Conservation (phyloP, 2,113 vertebrate genomes). For the Puntigrus tetrazona region DNA sequence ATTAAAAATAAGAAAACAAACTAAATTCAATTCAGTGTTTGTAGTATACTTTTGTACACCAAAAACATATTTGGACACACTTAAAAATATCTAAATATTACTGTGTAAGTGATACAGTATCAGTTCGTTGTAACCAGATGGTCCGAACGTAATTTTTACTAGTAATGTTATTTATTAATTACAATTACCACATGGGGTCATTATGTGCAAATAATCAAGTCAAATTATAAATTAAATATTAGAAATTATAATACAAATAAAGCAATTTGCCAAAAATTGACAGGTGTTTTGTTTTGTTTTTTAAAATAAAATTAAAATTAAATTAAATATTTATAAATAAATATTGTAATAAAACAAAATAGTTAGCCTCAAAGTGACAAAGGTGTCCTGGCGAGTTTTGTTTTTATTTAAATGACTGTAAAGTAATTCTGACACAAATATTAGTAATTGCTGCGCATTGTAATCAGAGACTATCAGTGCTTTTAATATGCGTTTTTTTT, state of each 20-base stretch:
- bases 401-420: background rate
- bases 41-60: background rate
- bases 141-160: background rate
- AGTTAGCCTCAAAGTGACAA: no score
- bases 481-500: no score
- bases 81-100: background rate
- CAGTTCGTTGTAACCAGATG: background rate
- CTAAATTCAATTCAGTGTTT: background rate
- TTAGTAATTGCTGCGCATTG: background rate
- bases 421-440: background rate
- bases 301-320: background rate
- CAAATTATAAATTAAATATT: no score
- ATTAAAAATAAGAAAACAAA: background rate
- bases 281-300: background rate
- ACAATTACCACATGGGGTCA: no score
- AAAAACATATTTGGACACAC: background rate
- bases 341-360: no score
- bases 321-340: no score
- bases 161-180: background rate
- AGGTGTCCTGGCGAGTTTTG: background rate
- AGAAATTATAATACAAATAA: no score
- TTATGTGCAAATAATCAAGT: no score
- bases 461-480: no score
- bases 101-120: background rate
- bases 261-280: background rate